Percentiles rank a stretch among this genome's conserved stretches.
Conservation (phyloP, 2,797 vertebrate species). For the Peromyscus melanophrys region DNA sequence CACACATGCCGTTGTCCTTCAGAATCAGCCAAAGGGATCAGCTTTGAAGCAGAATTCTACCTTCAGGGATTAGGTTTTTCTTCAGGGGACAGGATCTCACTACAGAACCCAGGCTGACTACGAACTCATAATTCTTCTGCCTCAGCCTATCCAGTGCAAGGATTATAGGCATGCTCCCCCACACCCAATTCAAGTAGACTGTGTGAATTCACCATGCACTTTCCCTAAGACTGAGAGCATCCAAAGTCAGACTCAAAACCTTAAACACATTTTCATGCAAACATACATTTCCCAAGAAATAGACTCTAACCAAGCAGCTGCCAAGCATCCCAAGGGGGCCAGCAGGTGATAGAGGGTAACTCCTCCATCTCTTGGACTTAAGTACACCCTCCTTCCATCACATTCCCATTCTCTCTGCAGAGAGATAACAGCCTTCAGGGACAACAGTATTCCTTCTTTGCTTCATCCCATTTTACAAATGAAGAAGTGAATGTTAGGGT, state of each 20-base stretch:
- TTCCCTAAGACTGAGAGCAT: not conserved
- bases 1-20: not conserved
- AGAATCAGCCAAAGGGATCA: not conserved
- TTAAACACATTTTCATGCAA: not conserved
- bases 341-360: not conserved
- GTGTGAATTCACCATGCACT: not conserved
- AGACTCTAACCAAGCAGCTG: not conserved
- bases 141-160: not conserved
- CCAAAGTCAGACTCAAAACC: not conserved
- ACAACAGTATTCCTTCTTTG: not conserved
- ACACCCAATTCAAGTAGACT: not conserved
- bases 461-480: conserved; percentile 6
- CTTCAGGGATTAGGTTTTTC: not conserved
- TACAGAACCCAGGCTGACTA: not conserved
- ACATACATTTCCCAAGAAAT: not conserved
- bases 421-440: not conserved
- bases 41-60: conserved; percentile 12
- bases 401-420: not conserved
- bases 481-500: not conserved
- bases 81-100: not conserved
- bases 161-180: not conserved
- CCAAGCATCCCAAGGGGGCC: not conserved
- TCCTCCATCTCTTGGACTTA: not conserved
- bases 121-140: not conserved
- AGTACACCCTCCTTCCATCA: not conserved